Percentiles rank a stretch among this genome's conserved stretches.
Conservation (phyloP, 2,113 vertebrate genomes). For the Puffinus mauretanicus region DNA sequence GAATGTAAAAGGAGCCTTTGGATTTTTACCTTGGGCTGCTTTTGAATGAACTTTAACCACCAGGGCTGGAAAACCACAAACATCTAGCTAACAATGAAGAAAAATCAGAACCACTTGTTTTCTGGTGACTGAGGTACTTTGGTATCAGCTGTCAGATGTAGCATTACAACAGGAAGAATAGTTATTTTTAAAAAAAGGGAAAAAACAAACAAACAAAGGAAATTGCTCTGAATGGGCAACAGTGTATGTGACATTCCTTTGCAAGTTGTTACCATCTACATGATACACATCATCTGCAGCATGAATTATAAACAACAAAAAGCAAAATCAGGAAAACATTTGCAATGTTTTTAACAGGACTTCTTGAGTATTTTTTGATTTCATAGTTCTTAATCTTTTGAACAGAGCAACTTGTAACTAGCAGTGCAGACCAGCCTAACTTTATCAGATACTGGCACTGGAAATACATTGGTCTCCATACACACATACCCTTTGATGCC, state of each 20-base stretch:
- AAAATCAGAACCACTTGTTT: constrained; percentile 28
- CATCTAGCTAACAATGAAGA: not conserved
- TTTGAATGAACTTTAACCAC: constrained; percentile 8
- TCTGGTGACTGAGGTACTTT: not conserved
- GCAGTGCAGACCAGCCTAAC: not conserved
- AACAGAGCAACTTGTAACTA: not conserved
- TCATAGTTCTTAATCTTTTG: not conserved
- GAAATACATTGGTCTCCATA: not conserved
- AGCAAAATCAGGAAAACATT: not conserved
- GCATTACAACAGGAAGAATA: not conserved
- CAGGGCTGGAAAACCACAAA: not conserved
- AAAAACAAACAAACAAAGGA: not conserved
- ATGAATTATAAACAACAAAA: not conserved
- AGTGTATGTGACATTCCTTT: not conserved
- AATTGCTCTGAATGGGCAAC: not conserved
- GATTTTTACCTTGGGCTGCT: not conserved
- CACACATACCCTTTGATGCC: accelerated
- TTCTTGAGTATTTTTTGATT: not conserved
- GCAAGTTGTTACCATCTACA: not conserved
- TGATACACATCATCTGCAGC: not conserved
- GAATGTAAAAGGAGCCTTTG: not conserved
- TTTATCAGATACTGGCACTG: not conserved
- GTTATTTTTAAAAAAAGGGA: not conserved
- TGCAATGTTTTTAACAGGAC: not conserved
- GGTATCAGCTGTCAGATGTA: not conserved